A percentile compares a stretch with the other conserved stretches of the same genome.
phyloP scores from a whole-genome alignment of 2,113 vertebrate species.

The Pachycephala philippinensis region DNA sequence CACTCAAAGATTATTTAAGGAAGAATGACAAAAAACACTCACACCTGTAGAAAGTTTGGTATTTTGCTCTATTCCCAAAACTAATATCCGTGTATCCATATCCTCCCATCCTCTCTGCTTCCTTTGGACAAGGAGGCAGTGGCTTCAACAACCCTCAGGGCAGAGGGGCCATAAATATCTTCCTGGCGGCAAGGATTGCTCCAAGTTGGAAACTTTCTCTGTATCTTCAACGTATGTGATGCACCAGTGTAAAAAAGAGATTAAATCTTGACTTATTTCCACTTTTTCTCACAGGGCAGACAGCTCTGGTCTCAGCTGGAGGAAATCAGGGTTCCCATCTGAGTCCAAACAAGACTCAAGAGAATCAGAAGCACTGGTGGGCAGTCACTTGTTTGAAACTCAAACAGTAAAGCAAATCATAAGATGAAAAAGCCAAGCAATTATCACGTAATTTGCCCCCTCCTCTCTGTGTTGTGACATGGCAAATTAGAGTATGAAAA shows the following conservation, averaged over 20 bases:
- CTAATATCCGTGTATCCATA: neutral
- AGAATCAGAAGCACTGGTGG: neutral
- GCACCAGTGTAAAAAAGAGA: neutral
- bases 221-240: neutral
- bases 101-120: neutral
- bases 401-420: neutral
- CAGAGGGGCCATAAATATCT: neutral
- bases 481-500: neutral
- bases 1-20: neutral
- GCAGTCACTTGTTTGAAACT: neutral
- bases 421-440: neutral
- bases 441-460: neutral
- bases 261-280: neutral
- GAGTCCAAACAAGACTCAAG: neutral
- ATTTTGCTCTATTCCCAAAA: neutral
- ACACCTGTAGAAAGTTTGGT: neutral
- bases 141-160: neutral
- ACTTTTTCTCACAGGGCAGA: neutral
- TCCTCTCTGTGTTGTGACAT: neutral
- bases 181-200: neutral
- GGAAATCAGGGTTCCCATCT: neutral
- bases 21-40: accelerated
- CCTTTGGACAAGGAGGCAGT: neutral
- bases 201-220: neutral
- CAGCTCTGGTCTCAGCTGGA: neutral